Percentiles rank a stretch among this genome's conserved stretches.
These are phyloP conservation scores for Operophtera brumata DNA, from an alignment of 2,888 invertebrate genomes.

Conservation along the genomic window DNA sequence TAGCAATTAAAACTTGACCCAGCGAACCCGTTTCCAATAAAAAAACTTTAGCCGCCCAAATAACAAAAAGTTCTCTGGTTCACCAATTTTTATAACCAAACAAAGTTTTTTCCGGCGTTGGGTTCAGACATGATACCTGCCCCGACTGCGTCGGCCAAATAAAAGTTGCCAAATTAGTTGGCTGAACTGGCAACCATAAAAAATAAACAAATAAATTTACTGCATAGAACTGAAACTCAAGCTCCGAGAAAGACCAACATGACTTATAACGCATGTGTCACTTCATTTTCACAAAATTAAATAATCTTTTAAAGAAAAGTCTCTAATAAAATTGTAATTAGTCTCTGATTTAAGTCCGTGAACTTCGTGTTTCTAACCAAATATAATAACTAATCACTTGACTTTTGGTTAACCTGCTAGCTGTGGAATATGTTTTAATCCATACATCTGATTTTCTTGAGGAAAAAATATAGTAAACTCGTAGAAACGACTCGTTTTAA, in stretches of 20 bases:
- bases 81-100: constrained; percentile 30
- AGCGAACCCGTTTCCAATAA: constrained; percentile 21
- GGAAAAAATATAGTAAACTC: too few species aligned
- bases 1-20: constrained; percentile 15
- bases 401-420: too few species aligned
- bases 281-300: too few species aligned
- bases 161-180: constrained; percentile 40
- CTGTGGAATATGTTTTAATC: too few species aligned
- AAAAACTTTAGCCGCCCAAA: constrained; percentile 21
- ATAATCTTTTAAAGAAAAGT: too few species aligned
- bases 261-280: too few species aligned
- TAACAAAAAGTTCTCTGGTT: constrained; percentile 25
- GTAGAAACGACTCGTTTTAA: too few species aligned
- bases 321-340: too few species aligned
- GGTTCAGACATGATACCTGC: constrained; percentile 28
- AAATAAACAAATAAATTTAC: not conserved
- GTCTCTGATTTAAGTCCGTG: too few species aligned
- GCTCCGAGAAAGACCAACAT: not conserved
- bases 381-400: too few species aligned
- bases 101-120: constrained; percentile 29
- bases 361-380: too few species aligned
- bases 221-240: constrained; percentile 2
- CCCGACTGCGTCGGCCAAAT: constrained; percentile 24
- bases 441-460: too few species aligned
- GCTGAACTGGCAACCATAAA: constrained; percentile 13